A percentile compares a stretch with the other conserved stretches of the same genome.
Evolutionary conservation across 2,113 vertebrate species (phyloP).

Genomic region (Rhinichthys klamathensis): DNA sequence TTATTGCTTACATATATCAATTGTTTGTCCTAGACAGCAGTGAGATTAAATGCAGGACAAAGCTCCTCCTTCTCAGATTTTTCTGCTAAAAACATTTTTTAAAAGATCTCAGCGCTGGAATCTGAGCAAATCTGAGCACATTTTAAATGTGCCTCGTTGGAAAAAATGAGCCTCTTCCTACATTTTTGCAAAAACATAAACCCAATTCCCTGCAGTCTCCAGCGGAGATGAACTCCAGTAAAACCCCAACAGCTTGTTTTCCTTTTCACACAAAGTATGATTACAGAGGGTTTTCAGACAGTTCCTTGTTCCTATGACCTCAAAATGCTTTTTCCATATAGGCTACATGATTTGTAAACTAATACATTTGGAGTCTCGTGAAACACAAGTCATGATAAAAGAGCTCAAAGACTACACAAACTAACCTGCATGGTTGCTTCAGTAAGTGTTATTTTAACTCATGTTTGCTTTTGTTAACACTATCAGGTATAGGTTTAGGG

Average conservation of each 20-base stretch:
- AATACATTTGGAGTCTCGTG: neutral
- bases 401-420: neutral
- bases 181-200: neutral
- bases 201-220: too few species aligned
- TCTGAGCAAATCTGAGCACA: too few species aligned
- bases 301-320: neutral
- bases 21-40: too few species aligned
- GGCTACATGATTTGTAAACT: neutral
- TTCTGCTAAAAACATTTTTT: too few species aligned
- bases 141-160: too few species aligned
- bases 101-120: too few species aligned
- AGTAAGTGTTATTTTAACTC: neutral
- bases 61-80: too few species aligned
- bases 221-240: neutral
- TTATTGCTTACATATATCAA: too few species aligned
- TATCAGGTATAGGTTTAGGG: neutral
- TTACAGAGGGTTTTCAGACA: neutral
- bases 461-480: neutral
- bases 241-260: neutral
- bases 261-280: neutral
- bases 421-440: neutral
- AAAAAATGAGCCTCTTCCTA: neutral
- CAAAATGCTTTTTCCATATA: neutral
- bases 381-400: neutral
- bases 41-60: too few species aligned